Evolutionary conservation across 1,140 invertebrate genomes (phyloP), one percentile per base, ranked within the genome.

Genomic region (Myzus persicae): DNA sequence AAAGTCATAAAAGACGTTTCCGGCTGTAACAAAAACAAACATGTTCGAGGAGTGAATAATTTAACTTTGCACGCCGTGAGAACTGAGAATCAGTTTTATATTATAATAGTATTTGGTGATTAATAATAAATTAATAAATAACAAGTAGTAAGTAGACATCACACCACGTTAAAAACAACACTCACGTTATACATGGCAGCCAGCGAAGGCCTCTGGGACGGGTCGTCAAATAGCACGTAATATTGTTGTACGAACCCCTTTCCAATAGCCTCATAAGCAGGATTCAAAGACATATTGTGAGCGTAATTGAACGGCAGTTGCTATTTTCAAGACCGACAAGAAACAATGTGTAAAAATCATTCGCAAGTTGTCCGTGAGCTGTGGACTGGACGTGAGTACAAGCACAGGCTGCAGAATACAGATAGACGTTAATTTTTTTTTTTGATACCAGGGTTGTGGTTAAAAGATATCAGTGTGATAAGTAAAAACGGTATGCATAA

Each of bases 1-100:
- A 99, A 99, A 44, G 98, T 98, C 98, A 99, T 99, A 94, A 99
- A 98, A 1, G 98, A 99, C 85, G 97, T 97, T 95, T 98, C 98
- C 67, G 97, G 96, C 98, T 99, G 95, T 96, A 97, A 94, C 94
- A 67, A 94, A 94, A 93, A 82, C 22, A 54, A 84, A 84, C 20
- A 40, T 40, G 4, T n/a, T 67, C 4, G 4, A 14, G 14, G 11
- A n/a, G 31, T 18, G 11, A n/a, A 67, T n/a, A 67, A 18, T 67
- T n/a, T n/a, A 67, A n/a, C 59, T 67, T 67, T 1, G 14, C 18
- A 67, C n/a, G 4, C 31, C 1, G 9, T 11, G 26, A 31, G 26
- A 59, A 31, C 24, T 31, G 14, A 59, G 7, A 54, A 26, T 67
- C 59, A n/a, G 26, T 67, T 14, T 31, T 67, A 14, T 81, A 81